Conservation (phyloP, 2,888 invertebrate genomes). For the Dendrolimus houi region DNA sequence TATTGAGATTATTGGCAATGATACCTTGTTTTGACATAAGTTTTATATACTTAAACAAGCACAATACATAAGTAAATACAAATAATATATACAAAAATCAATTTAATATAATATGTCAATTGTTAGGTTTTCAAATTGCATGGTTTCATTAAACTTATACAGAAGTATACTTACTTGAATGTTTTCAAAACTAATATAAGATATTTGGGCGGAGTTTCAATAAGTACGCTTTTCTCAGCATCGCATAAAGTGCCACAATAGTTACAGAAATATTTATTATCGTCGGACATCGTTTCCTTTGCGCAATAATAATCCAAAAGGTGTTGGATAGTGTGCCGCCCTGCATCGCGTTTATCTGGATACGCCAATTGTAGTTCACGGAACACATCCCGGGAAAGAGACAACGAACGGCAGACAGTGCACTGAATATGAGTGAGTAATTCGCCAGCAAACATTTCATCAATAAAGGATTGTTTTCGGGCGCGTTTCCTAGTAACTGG, state of each 20-base stretch:
- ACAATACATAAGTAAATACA: no score
- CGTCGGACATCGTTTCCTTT: conserved; percentile 85
- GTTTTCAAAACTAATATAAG: conserved; percentile 88
- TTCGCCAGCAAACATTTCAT: conserved; percentile 86
- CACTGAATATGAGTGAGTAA: conserved; percentile 85
- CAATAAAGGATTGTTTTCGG: conserved; percentile 51
- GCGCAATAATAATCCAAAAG: conserved; percentile 86
- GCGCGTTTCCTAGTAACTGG: no score
- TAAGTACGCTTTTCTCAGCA: conserved; percentile 77
- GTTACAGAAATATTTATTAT: conserved; percentile 88
- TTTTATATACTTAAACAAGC: no score
- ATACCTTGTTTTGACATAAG: no score
- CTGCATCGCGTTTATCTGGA: conserved; percentile 72
- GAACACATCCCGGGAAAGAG: conserved; percentile 85
- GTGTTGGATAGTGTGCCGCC: conserved; percentile 82
- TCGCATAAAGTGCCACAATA: conserved; percentile 85
- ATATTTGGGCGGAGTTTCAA: conserved; percentile 85
- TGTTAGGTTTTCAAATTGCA: neutral
- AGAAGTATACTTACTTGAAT: conserved; percentile 69
- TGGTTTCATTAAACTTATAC: conserved; percentile 4
- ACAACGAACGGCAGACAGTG: conserved; percentile 81
- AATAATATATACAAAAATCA: no score
- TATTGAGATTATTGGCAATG: no score
- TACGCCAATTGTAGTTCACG: conserved; percentile 88
- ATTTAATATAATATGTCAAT: no score